phyloP scores from a whole-genome alignment of 2,888 invertebrate species.

The Troides oblongomaculatus region DNA sequence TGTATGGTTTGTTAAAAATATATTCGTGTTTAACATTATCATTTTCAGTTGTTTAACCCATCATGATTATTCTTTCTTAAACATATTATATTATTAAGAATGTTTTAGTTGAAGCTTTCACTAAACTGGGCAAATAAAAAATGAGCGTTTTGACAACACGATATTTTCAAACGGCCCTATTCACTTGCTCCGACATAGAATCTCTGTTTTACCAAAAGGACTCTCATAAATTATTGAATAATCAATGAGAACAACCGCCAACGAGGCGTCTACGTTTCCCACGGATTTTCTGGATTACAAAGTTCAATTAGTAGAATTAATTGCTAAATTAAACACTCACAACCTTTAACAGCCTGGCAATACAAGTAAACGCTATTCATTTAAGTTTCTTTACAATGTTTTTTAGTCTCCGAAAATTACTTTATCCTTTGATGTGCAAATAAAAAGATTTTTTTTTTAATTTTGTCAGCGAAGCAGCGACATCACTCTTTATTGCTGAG shows the following conservation, averaged over 20 bases:
- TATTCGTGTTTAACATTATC: too few relatives aligned
- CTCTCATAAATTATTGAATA: background rate
- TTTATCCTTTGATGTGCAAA: too few relatives aligned
- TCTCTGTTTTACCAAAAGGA: background rate
- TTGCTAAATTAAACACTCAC: slow-evolving; percentile 18
- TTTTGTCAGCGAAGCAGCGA: too few relatives aligned
- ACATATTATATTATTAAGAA: too few relatives aligned
- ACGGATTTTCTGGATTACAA: slow-evolving; percentile 21
- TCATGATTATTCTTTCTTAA: too few relatives aligned
- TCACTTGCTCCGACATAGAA: background rate
- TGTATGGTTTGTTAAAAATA: too few relatives aligned
- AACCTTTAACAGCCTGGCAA: slow-evolving; percentile 17
- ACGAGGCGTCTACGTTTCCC: slow-evolving; percentile 7
- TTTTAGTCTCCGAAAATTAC: too few relatives aligned
- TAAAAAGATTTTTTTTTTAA: too few relatives aligned
- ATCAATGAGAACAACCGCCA: background rate
- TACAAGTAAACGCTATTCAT: background rate
- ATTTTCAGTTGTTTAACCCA: too few relatives aligned
- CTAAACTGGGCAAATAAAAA: background rate
- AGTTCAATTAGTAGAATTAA: slow-evolving; percentile 26
- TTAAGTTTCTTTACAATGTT: background rate
- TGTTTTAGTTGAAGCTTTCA: background rate
- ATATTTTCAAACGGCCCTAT: too few relatives aligned
- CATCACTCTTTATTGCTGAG: too few relatives aligned
- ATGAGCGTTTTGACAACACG: background rate